A percentile compares a stretch with the other conserved stretches of the same genome.
Evolutionary conservation across 2,113 vertebrate genomes (phyloP).

Genomic region (Heterochromis multidens): DNA sequence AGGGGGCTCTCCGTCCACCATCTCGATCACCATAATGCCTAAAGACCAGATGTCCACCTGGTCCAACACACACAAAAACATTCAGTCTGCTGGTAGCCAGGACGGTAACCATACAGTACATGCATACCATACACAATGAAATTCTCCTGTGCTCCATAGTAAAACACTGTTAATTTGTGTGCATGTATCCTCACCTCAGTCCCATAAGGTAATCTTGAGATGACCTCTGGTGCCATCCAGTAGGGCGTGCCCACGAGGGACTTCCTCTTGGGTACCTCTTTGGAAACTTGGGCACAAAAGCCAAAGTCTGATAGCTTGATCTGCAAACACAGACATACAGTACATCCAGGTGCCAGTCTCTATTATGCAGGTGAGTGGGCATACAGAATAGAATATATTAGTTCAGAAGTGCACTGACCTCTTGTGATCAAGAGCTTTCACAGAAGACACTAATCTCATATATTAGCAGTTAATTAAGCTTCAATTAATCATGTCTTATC

Average conservation of each 20-base stretch:
- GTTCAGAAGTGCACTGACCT: constrained; percentile 44
- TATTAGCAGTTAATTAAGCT: constrained; percentile 60
- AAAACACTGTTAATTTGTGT: background rate
- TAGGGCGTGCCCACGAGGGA: constrained; percentile 96
- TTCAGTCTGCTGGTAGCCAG: background rate
- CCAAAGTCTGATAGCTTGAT: constrained; percentile 98
- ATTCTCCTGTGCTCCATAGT: background rate
- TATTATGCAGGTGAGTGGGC: background rate
- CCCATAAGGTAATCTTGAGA: constrained; percentile 94
- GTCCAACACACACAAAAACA: background rate
- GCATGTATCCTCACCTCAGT: constrained; percentile 82
- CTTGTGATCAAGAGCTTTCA: constrained; percentile 33
- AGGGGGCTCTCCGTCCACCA: constrained; percentile 96
- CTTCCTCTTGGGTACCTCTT: constrained; percentile 97
- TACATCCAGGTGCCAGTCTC: background rate
- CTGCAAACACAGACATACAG: constrained; percentile 64
- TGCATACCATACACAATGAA: background rate
- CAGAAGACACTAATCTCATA: constrained; percentile 45
- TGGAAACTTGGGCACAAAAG: constrained; percentile 98
- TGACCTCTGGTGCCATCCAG: constrained; percentile 98
- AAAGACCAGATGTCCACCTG: constrained; percentile 97
- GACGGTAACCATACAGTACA: background rate
- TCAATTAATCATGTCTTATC: constrained; percentile 67
- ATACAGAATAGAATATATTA: background rate
- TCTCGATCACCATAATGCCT: constrained; percentile 99